Percentiles rank a stretch among this genome's conserved stretches.
phyloP scores from a whole-genome alignment of 2,113 vertebrate genomes.

The Ictalurus punctatus region DNA sequence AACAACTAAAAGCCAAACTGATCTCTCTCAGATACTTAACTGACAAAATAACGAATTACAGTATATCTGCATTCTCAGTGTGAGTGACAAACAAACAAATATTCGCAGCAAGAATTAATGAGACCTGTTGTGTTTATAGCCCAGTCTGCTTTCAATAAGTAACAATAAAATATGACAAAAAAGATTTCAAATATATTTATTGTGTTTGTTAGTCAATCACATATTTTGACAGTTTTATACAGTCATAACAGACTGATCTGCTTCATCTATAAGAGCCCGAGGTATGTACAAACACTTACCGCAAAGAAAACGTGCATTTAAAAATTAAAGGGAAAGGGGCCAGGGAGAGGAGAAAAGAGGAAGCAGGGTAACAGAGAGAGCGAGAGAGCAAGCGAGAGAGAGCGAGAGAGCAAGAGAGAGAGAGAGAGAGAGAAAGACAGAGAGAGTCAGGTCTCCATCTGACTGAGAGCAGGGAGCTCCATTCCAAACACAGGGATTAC shows the following conservation, averaged over 20 bases:
- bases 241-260: neutral
- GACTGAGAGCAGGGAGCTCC: conserved; percentile 33
- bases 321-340: conserved; percentile 36
- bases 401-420: conserved; percentile 18
- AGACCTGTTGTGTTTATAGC: neutral
- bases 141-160: neutral
- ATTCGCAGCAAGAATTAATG: neutral
- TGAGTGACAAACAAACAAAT: neutral
- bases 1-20: neutral
- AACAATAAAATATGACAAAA: neutral
- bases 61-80: neutral
- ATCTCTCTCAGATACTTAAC: neutral
- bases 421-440: conserved; percentile 14
- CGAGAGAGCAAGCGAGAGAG: neutral
- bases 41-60: neutral
- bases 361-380: neutral
- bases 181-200: neutral
- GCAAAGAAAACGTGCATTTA: neutral
- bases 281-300: neutral
- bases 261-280: neutral
- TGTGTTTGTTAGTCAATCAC: neutral
- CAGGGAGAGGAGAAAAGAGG: neutral
- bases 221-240: neutral
- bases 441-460: conserved; percentile 42
- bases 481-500: conserved; percentile 50